Percentiles rank a stretch among this genome's conserved stretches.
Conservation (phyloP, 2,797 vertebrate species). For the Urosaurus nigricauda region DNA sequence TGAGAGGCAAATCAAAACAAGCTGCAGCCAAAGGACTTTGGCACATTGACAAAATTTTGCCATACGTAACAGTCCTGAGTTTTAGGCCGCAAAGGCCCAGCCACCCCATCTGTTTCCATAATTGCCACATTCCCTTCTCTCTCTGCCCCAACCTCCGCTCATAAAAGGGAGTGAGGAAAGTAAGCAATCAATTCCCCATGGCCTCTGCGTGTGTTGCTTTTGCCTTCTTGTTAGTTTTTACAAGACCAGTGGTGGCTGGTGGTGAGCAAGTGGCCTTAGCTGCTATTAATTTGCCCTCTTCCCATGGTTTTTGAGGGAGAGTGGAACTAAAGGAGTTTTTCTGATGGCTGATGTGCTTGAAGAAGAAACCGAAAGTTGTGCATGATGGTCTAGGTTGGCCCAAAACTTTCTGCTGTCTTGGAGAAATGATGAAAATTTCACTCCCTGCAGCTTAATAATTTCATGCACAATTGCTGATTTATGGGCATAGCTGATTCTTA, state of each 20-base stretch:
- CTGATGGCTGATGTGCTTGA: neutral
- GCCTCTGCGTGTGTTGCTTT: constrained; percentile 57
- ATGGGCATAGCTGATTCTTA: no score
- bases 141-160: neutral
- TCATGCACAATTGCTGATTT: no score
- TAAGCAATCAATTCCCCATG: constrained; percentile 12
- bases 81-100: neutral
- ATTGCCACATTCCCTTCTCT: neutral
- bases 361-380: neutral
- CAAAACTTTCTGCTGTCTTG: no score
- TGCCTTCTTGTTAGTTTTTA: constrained; percentile 71
- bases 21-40: neutral
- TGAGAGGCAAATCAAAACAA: constrained; percentile 1
- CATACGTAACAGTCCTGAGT: no score
- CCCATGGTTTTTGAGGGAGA: constrained; percentile 34
- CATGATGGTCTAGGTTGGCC: neutral
- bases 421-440: no score
- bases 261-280: constrained; percentile 53
- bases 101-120: neutral
- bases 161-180: constrained; percentile 18
- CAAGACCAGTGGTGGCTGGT: constrained; percentile 62
- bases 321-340: neutral
- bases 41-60: neutral
- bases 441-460: no score
- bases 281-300: constrained; percentile 61